phyloP scores from a whole-genome alignment of 2,113 vertebrate species.

The Natator depressus region DNA sequence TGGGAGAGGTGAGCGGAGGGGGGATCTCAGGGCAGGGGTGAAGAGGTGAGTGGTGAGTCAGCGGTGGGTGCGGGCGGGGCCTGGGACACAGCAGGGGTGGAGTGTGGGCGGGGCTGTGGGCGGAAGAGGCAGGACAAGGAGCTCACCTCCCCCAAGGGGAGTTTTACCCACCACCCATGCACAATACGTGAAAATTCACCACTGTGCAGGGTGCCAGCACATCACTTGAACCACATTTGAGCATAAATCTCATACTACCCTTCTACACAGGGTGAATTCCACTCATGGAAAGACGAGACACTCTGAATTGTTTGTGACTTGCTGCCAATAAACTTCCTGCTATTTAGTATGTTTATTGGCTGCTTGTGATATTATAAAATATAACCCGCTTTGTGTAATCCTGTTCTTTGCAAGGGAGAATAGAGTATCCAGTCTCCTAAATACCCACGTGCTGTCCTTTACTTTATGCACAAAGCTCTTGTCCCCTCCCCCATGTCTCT shows the following conservation, averaged over 20 bases:
- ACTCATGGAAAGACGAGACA: not conserved
- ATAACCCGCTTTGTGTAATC: not conserved
- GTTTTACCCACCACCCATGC: too few species aligned
- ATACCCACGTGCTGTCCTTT: not conserved
- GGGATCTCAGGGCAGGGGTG: too few species aligned
- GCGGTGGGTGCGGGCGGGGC: too few species aligned
- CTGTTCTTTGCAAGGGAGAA: not conserved
- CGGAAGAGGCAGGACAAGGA: too few species aligned
- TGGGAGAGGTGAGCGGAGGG: too few species aligned
- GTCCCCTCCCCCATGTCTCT: not conserved
- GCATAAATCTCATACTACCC: not conserved
- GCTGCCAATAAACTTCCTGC: not conserved
- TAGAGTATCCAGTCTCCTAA: not conserved
- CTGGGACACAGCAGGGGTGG: too few species aligned
- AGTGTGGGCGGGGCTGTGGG: too few species aligned
- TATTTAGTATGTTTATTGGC: not conserved
- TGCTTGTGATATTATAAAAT: not conserved
- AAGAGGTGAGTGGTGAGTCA: too few species aligned
- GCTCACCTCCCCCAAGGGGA: too few species aligned
- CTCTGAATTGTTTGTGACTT: not conserved
- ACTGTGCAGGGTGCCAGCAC: not conserved
- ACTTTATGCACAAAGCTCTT: not conserved
- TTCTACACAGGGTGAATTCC: not conserved
- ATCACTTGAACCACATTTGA: not conserved
- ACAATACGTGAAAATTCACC: not conserved